These are phyloP conservation scores for Axinella damicornis DNA, from an alignment of 37 sponge, comb jelly and placozoan species.

Conservation along the genomic window DNA sequence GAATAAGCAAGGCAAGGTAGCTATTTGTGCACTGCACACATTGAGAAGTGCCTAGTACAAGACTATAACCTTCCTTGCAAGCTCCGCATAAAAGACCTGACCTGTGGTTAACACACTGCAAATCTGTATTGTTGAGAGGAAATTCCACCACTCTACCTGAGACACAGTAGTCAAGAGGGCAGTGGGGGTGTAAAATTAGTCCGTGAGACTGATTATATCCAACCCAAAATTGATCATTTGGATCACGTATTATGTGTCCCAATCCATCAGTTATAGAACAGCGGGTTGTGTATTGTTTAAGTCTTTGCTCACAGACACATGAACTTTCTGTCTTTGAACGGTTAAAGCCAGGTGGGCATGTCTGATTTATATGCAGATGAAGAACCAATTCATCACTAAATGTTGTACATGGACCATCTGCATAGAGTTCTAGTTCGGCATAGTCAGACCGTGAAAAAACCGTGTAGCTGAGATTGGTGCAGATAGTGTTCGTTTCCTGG, in stretches of 20 bases:
- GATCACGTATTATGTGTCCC: not conserved
- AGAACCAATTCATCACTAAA: too few relatives aligned
- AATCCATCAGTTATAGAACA: not conserved
- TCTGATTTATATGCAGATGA: too few relatives aligned
- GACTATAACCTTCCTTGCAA: not conserved
- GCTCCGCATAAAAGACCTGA: not conserved
- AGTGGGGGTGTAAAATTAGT: not conserved
- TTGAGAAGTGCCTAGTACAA: not conserved
- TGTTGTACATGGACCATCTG: too few relatives aligned
- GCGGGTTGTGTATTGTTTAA: too few relatives aligned
- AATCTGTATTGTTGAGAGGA: not conserved
- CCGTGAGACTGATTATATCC: not conserved
- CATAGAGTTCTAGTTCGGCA: too few relatives aligned
- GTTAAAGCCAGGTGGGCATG: too few relatives aligned
- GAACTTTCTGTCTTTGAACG: too few relatives aligned
- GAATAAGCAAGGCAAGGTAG: not conserved
- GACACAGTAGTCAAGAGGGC: constrained; percentile 15
- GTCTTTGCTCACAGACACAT: too few relatives aligned
- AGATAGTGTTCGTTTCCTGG: too few relatives aligned
- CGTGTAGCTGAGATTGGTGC: too few relatives aligned
- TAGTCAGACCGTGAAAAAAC: too few relatives aligned
- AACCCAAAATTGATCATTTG: constrained; percentile 1
- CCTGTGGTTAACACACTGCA: not conserved
- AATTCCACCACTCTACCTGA: not conserved
- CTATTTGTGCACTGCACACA: not conserved